Base-by-base conservation (phyloP, 2,797 vertebrate species). In the Sphenopsis melanotis region DNA sequence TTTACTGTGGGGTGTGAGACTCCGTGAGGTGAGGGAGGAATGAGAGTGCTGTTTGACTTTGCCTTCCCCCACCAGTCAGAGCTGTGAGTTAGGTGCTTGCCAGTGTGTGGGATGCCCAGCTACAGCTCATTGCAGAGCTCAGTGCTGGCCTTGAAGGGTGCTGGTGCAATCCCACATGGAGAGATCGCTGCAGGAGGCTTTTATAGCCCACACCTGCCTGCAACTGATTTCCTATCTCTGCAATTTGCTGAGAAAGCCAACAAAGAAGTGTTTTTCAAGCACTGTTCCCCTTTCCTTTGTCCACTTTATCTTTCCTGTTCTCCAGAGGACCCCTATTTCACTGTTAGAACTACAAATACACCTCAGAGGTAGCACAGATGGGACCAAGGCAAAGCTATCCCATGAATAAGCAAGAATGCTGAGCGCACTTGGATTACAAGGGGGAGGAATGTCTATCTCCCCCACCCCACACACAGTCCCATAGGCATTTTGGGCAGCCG, bases 361-460 rank as follows among this genome's bases (percentile, higher is more conserved):
- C 37, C 59, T 59, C 59, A 46, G 44, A 72, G 66, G 46, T 74
- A 50, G n/a, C 8, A 10, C 41, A 80, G 66, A 42, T 42, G 42
- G 42, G 42, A 34, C 42, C 53, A 79, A 77, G 21, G 83, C 80
- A 63, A 8, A 36, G 57, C 63, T 4, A 3, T 59, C 32, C 65
- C 1, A 1, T 74, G 66, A 94, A 86, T 70, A 89, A 91, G 66
- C 66, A 88, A 88, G 77, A 90, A 76, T 41, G 37, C 85, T 74
- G 85, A 84, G 70, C 66, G 66, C 85, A 66, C 56, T 91, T 66
- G 91, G 87, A 95, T 95, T 95, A 95, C 95, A 93, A 10, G 20
- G 71, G 81, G 77, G 32, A 94, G 64, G 75, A 95, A 93, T 77
- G 80, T 90, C 46, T 89, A 20, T 68, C 49, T 63, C 80, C 59